Percentiles rank a stretch among this genome's conserved stretches.
phyloP scores from a whole-genome alignment of 2,113 vertebrate genomes.

The Nothobranchius furzeri region DNA sequence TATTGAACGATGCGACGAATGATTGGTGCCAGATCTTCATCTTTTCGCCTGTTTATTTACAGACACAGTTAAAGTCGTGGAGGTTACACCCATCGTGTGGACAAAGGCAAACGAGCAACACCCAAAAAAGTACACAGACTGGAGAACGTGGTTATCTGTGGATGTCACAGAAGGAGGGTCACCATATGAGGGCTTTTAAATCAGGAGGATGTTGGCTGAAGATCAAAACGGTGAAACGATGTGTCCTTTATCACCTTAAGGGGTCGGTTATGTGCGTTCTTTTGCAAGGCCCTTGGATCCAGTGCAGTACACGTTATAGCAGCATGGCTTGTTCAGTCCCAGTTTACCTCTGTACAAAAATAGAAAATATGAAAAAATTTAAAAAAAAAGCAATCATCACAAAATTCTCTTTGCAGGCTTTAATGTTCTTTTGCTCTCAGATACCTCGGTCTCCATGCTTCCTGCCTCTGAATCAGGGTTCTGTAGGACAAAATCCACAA shows the following conservation, averaged over 20 bases:
- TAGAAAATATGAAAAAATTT: not conserved
- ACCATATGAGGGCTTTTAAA: slow-evolving; percentile 5
- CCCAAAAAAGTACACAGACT: slow-evolving; percentile 43
- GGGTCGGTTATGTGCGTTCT: slow-evolving; percentile 16
- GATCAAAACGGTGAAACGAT: not conserved
- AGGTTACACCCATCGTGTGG: slow-evolving; percentile 37
- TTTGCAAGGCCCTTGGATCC: slow-evolving; percentile 8
- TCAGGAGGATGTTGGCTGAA: not conserved
- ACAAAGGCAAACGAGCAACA: slow-evolving; percentile 44
- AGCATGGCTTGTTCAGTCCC: slow-evolving; percentile 8
- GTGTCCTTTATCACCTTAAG: not conserved
- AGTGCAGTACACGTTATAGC: slow-evolving; percentile 34
- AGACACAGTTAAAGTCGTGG: not conserved
- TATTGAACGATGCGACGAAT: not conserved
- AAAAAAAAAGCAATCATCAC: slow-evolving; percentile 11
- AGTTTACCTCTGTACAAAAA: slow-evolving; percentile 56
- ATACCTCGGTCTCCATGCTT: slow-evolving; percentile 30
- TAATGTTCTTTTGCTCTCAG: slow-evolving; percentile 21
- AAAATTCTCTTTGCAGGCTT: not conserved
- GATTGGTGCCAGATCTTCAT: slow-evolving; percentile 1
- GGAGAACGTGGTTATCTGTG: not conserved
- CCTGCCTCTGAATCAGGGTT: slow-evolving; percentile 60
- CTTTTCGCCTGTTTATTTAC: not conserved
- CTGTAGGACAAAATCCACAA: slow-evolving; percentile 41
- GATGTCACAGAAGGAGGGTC: not conserved